Percentiles rank a stretch among this genome's conserved stretches.
Evolutionary conservation across 2,797 vertebrate genomes (phyloP).

Genomic region (Cossypha heuglini): DNA sequence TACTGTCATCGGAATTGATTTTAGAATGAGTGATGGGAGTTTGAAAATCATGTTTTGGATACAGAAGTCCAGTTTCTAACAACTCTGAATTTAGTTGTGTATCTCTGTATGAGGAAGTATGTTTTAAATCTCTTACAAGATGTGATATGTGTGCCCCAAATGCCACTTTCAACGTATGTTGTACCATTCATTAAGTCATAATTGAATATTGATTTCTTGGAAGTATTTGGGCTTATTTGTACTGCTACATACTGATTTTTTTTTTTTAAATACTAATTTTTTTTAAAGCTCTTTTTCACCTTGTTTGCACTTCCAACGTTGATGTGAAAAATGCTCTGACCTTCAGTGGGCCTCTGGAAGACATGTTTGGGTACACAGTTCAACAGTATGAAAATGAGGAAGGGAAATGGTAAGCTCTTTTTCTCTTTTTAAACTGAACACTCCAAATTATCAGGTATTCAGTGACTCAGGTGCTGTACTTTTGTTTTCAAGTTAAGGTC

Average conservation of each 20-base stretch:
- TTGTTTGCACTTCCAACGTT: slow-evolving; percentile 85
- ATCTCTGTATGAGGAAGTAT: not conserved
- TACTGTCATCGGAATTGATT: not conserved
- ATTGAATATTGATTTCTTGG: not conserved
- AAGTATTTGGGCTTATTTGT: not conserved
- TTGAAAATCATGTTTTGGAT: not conserved
- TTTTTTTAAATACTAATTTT: not conserved
- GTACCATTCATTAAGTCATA: not conserved
- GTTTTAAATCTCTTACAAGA: not conserved
- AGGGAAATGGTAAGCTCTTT: slow-evolving; percentile 90
- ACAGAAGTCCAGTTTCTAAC: not conserved
- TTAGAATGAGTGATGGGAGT: not conserved
- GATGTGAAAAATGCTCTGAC: slow-evolving; percentile 91
- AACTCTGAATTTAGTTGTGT: not conserved
- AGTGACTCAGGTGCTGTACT: not conserved
- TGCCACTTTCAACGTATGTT: not conserved
- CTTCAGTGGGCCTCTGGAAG: slow-evolving; percentile 89
- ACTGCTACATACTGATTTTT: not conserved
- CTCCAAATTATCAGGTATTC: not conserved
- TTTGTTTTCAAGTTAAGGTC: not conserved
- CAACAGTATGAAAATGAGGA: slow-evolving; percentile 97
- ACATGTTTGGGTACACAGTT: slow-evolving; percentile 96
- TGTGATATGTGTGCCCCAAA: not conserved
- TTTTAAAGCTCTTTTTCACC: slow-evolving; percentile 75
- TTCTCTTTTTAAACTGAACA: not conserved